Base-by-base conservation (phyloP, 2,888 invertebrate genomes). In the Drosophila borborema region DNA sequence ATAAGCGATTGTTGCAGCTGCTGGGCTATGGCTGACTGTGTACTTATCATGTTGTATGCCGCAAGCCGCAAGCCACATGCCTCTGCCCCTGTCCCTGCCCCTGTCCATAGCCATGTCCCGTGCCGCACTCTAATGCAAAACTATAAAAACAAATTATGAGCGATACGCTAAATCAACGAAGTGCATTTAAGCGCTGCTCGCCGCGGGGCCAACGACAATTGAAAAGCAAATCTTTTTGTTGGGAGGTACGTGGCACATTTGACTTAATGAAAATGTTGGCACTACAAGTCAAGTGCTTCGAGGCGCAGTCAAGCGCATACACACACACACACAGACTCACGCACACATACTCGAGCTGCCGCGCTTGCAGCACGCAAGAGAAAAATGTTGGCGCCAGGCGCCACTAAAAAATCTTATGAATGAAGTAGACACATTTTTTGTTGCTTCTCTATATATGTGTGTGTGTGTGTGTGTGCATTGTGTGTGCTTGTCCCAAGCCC, bases 261-360 rank as follows among this genome's bases (percentile, higher is more conserved):
- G 88, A 90, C 86, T 91, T 91, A 92, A 92, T 91, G 91, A 91
- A 91, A 91, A 85, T 85, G 90, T 91, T 92, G 91, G 85, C 91
- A 92, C 91, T 91, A 86, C 89, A 90, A 91, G 84, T 92, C 91
- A 91, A 91, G 91, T 92, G 91, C 82, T 89, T 77, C 90, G 89
- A 90, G 89, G 81, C 89, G 91, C 76, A 90, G 80, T 85, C 84
- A 84, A 86, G 80, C 81, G 76, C 70, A 73, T 64, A 45, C 51
- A 43, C 62, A 54, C 62, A 28, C 23, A 46, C 23, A 41, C 34
- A 61, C 62, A 62, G 48, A 59, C 65, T 4, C 20, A 23, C 45
- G 38, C 38, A 63, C 64, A 63, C 53, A 60, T 60, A 73, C 68
- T 64, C 62, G 58, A 66, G 72, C 23, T 62, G 71, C 60, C 73